Evolutionary conservation across 2,797 vertebrate species (phyloP).

Genomic region (Spinus pinus): DNA sequence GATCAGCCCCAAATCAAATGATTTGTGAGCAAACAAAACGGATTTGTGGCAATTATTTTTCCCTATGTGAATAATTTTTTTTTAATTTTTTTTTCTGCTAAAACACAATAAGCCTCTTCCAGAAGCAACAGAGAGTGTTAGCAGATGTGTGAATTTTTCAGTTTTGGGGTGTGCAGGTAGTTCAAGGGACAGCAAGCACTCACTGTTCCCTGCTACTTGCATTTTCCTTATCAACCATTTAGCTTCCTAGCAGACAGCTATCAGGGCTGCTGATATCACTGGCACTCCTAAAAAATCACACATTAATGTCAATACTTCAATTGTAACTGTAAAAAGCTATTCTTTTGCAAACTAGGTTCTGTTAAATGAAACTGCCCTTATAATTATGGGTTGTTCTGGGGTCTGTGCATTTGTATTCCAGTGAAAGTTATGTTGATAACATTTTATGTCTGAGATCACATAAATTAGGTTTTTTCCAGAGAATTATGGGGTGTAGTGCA

Average conservation of each 20-base stretch:
- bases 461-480: not conserved
- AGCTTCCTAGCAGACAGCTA: not conserved
- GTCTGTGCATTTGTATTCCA: not conserved
- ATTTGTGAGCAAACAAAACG: not conserved
- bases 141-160: not conserved
- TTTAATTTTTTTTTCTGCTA: not conserved
- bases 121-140: not conserved
- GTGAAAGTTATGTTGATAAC: not conserved
- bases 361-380: not conserved
- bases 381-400: not conserved
- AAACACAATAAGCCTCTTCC: not conserved
- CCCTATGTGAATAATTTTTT: not conserved
- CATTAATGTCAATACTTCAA: not conserved
- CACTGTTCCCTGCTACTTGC: not conserved
- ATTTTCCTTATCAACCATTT: not conserved
- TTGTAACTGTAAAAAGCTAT: not conserved
- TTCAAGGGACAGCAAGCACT: not conserved
- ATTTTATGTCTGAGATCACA: not conserved
- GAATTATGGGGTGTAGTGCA: too few species aligned
- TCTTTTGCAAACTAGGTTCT: not conserved
- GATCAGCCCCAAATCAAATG: not conserved
- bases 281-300: not conserved
- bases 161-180: not conserved
- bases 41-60: not conserved
- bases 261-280: not conserved